These are phyloP conservation scores for Sorex maritimensis DNA, from an alignment of 2,797 vertebrate genomes.

Conservation along the genomic window DNA sequence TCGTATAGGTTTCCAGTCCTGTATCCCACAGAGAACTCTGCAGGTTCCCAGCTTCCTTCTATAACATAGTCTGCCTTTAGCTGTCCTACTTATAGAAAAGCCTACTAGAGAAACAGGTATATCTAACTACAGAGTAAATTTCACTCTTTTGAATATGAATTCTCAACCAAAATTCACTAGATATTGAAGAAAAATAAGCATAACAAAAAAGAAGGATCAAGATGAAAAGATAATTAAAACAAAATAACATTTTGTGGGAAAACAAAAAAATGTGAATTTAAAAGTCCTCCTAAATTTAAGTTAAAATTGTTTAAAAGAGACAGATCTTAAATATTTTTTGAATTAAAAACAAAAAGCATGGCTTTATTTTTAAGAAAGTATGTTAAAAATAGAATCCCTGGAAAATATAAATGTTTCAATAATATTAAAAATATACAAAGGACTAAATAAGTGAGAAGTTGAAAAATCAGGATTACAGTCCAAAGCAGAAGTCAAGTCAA, in stretches of 20 bases:
- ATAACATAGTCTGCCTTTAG: background rate
- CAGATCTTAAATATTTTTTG: background rate
- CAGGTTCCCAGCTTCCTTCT: background rate
- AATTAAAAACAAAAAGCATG: constrained; percentile 20
- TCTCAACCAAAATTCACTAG: background rate
- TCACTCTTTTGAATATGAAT: background rate
- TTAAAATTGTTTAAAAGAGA: background rate
- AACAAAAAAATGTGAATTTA: constrained; percentile 24
- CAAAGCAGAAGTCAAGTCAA: background rate
- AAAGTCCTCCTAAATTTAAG: background rate
- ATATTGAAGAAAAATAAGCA: background rate
- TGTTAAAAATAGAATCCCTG: background rate
- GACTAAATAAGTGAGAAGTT: background rate
- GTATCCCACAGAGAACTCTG: background rate
- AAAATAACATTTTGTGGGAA: background rate
- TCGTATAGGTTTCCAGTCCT: background rate
- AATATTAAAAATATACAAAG: background rate
- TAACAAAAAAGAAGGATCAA: background rate
- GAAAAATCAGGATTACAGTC: constrained; percentile 37
- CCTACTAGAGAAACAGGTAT: background rate
- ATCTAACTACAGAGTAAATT: background rate
- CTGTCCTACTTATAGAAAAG: background rate
- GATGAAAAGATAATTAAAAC: background rate
- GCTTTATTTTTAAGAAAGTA: background rate
- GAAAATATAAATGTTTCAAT: constrained; percentile 29